Evolutionary conservation across 1,140 invertebrate genomes (phyloP), one percentile per base, ranked within the genome.

Genomic region (Drosophila nasuta): DNA sequence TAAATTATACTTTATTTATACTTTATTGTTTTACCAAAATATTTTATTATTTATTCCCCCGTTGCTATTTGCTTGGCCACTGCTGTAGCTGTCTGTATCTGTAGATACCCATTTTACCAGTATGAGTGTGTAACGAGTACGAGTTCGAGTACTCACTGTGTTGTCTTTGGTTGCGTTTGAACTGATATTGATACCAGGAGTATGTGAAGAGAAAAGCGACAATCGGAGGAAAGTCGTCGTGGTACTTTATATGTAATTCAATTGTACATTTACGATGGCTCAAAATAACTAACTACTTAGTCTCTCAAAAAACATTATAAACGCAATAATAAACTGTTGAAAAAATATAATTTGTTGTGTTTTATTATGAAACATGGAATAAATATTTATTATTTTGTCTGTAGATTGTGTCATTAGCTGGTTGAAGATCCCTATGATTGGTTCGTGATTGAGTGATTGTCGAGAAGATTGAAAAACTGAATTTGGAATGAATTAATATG

Each of bases 91-190:
- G 35, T 13, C 41, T 74, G 52, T 51, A 52, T 54, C 43, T 78
- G 46, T 38, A 10, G 48, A 25, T 76, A 52, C n/a, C 41, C 41
- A 43, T 13, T 15, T 54, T 30, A 51, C 51, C 51, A 52, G 63
- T 41, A 38, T 56, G 63, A 56, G 49, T 56, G 63, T 56, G 28
- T 30, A n/a, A 25, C 20, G 20, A 25, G 20, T 25, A 25, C 20
- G 20, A 25, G 20, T 25, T 25, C 25, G 28, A 6, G 51, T 28
- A 59, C 15, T 15, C 20, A 11, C 38, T 45, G 10, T 54, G 15
- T 54, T 30, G 56, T 74, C 25, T 77, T 71, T 78, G 70, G 69
- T 77, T 78, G 75, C 66, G 82, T 86, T 81, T 51, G 82, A 87
- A 86, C 82, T 86, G 82, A 86, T 87, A 86, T 79, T 68, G 72